These are phyloP conservation scores for Cetoscarus ocellatus DNA, from an alignment of 2,797 vertebrate genomes.

Conservation along the genomic window DNA sequence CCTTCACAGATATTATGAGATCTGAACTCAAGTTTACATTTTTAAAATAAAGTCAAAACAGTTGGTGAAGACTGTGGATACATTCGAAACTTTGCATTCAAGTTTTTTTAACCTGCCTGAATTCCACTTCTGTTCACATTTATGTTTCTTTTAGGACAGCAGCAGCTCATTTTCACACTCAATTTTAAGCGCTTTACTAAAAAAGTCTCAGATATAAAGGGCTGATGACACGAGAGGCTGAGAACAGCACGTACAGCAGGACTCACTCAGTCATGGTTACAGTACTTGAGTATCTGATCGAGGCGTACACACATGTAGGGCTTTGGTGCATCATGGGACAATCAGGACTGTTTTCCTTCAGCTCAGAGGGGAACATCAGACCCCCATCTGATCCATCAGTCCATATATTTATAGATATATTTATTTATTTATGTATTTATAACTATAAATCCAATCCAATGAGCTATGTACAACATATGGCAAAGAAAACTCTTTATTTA, in stretches of 20 bases:
- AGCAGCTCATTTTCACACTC: conserved; percentile 2
- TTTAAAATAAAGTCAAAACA: not conserved
- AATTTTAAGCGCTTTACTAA: not conserved
- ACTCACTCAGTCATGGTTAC: conserved; percentile 56
- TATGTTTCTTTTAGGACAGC: not conserved
- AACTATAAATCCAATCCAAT: conserved; percentile 74
- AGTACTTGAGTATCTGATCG: conserved; percentile 54
- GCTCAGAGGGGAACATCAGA: conserved; percentile 41
- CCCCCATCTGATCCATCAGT: conserved; percentile 54
- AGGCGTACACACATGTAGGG: conserved; percentile 63
- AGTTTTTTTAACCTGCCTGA: not conserved
- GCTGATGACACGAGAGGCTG: conserved; percentile 20
- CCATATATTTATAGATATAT: conserved; percentile 63
- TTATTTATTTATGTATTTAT: conserved; percentile 66
- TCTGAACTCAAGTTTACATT: no score
- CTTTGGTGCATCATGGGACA: conserved; percentile 79
- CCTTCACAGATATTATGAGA: no score
- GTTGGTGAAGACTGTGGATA: not conserved
- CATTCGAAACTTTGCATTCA: not conserved
- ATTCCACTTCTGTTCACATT: no score
- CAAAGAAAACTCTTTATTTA: conserved; percentile 65
- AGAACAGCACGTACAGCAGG: conserved; percentile 24
- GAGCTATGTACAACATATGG: conserved; percentile 79
- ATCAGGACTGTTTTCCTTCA: conserved; percentile 59
- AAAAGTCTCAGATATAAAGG: conserved; percentile 37